Evolutionary conservation across 2,888 invertebrate species (phyloP).

Genomic region (Seladonia tumulorum): DNA sequence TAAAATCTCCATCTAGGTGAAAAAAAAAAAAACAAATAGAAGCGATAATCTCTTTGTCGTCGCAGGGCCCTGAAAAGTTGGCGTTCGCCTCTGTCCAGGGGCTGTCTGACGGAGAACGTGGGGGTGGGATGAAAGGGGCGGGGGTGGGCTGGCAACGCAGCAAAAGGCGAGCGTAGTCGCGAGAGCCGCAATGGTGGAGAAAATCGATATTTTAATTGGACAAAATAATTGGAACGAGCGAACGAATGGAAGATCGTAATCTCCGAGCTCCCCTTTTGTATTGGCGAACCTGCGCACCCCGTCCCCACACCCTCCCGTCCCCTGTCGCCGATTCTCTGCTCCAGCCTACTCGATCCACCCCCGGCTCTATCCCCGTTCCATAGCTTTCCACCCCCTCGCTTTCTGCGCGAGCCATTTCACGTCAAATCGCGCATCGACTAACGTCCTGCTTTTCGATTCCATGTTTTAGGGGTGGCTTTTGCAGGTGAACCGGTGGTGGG

Average conservation of each 20-base stretch:
- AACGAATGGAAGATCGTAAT: conserved; percentile 84
- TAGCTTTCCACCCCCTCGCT: conserved; percentile 32
- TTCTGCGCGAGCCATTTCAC: conserved; percentile 47
- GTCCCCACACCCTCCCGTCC: conserved; percentile 53
- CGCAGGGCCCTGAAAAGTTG: conserved; percentile 15
- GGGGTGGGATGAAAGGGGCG: conserved; percentile 84
- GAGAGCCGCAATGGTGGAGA: conserved; percentile 84
- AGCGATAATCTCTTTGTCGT: conserved; percentile 18
- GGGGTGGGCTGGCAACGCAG: conserved; percentile 68
- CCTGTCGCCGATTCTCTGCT: conserved; percentile 38
- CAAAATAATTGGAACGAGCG: conserved; percentile 84
- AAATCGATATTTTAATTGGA: conserved; percentile 84
- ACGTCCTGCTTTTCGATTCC: not conserved
- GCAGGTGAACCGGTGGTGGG: not conserved
- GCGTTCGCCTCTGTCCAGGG: conserved; percentile 20
- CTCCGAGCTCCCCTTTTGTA: conserved; percentile 77
- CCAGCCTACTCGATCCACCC: conserved; percentile 33
- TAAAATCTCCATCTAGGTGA: not conserved
- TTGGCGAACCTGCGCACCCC: conserved; percentile 73
- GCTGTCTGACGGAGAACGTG: not conserved
- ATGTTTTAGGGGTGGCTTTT: conserved; percentile 4
- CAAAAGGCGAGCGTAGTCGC: conserved; percentile 77
- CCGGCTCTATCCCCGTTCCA: not conserved
- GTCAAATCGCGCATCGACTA: conserved; percentile 43
- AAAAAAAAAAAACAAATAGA: not conserved